Conservation (phyloP, 2,113 vertebrate species). For the Terrapene triunguis region DNA sequence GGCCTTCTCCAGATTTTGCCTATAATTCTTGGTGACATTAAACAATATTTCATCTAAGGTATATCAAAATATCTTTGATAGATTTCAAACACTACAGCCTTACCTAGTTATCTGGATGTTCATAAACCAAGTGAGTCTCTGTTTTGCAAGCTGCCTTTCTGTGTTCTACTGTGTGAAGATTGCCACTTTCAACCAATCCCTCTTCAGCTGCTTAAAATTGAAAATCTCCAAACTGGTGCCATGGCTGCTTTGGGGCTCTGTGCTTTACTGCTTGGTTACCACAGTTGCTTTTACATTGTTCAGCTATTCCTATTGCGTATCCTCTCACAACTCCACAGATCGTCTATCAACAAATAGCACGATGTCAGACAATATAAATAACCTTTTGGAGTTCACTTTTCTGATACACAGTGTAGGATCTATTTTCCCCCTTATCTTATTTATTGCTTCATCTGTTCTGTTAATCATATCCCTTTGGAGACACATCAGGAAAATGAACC, state of each 20-base stretch:
- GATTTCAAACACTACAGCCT: no score
- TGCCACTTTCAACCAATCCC: not conserved
- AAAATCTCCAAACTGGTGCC: not conserved
- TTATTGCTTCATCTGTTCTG: not conserved
- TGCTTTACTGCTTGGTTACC: not conserved
- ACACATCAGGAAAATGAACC: not conserved
- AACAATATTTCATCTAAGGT: not conserved
- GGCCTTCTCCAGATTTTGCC: not conserved
- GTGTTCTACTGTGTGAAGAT: not conserved
- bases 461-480: not conserved
- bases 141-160: not conserved
- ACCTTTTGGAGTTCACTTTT: not conserved
- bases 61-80: not conserved
- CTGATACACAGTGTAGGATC: not conserved
- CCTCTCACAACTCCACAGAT: not conserved
- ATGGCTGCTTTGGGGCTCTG: not conserved
- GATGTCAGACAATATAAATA: not conserved
- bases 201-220: not conserved
- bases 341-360: not conserved
- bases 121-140: not conserved
- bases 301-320: not conserved
- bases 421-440: not conserved
- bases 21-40: not conserved
- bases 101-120: not conserved
- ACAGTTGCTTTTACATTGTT: not conserved